phyloP scores from a whole-genome alignment of 2,888 invertebrate genomes.

The Gerosis bhagava region DNA sequence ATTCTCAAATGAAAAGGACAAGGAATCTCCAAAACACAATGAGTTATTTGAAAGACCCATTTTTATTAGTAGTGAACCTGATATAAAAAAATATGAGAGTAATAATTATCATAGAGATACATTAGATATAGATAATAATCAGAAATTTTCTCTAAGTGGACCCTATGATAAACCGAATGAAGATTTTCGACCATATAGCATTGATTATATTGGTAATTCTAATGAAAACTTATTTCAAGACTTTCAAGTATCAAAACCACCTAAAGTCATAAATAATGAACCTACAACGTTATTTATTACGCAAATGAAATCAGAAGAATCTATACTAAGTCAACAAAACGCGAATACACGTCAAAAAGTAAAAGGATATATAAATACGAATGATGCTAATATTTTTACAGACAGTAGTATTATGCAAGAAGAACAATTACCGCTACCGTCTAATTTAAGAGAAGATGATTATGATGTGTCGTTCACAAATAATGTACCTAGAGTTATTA shows the following conservation, averaged over 20 bases:
- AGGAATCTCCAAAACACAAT: slow-evolving; percentile 5
- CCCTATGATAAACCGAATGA: slow-evolving; percentile 9
- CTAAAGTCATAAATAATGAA: too few relatives aligned
- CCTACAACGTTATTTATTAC: too few relatives aligned
- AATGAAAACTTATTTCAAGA: slow-evolving; percentile 12
- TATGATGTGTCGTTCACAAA: slow-evolving; percentile 55
- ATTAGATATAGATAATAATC: slow-evolving; percentile 3
- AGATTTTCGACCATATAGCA: slow-evolving; percentile 3
- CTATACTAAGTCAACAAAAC: slow-evolving; percentile 35
- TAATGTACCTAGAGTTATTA: slow-evolving; percentile 54
- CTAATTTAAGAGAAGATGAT: slow-evolving; percentile 56
- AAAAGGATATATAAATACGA: slow-evolving; percentile 1
- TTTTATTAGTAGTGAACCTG: slow-evolving; percentile 15
- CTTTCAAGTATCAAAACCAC: neutral
- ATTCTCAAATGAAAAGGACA: slow-evolving; percentile 42
- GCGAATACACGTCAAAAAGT: slow-evolving; percentile 8
- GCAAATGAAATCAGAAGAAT: too few relatives aligned
- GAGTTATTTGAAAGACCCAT: slow-evolving; percentile 16
- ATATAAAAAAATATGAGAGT: slow-evolving; percentile 12
- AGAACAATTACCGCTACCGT: slow-evolving; percentile 54
- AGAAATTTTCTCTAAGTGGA: slow-evolving; percentile 10
- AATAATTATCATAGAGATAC: slow-evolving; percentile 9
- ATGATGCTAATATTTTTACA: slow-evolving; percentile 34
- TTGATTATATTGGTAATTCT: slow-evolving; percentile 9
- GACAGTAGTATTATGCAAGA: slow-evolving; percentile 43